Percentiles rank a stretch among this genome's conserved stretches.
Conservation (phyloP, 2,113 vertebrate species). For the Nibea coibor region DNA sequence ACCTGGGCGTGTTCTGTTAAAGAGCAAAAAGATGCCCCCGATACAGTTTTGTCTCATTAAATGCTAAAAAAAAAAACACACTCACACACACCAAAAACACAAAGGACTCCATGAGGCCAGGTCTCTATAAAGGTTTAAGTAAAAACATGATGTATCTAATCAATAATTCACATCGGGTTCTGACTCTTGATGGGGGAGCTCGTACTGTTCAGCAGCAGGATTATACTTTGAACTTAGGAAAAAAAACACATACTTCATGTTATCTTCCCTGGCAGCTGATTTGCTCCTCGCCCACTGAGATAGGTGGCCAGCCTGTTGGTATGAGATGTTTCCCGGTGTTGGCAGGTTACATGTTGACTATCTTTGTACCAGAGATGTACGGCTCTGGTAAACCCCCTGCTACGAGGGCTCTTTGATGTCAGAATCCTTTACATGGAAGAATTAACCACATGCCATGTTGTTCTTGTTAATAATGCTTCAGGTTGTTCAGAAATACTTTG, state of each 20-base stretch:
- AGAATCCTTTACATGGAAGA: constrained; percentile 44
- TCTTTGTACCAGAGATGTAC: constrained; percentile 48
- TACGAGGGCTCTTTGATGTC: constrained; percentile 58
- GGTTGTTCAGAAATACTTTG: constrained; percentile 53
- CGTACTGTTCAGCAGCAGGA: constrained; percentile 41
- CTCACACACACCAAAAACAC: constrained; percentile 12
- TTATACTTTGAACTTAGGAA: constrained; percentile 36
- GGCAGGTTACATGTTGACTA: constrained; percentile 43
- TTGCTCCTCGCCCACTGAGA: constrained; percentile 27
- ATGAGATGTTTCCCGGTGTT: constrained; percentile 32
- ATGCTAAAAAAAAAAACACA: constrained; percentile 5
- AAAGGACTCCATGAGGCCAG: constrained; percentile 10
- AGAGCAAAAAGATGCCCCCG: not conserved
- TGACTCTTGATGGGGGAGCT: constrained; percentile 30
- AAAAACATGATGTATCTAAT: constrained; percentile 52
- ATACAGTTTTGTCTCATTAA: constrained; percentile 27
- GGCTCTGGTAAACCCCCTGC: constrained; percentile 20
- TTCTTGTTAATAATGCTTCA: constrained; percentile 58
- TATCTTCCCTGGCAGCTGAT: constrained; percentile 26
- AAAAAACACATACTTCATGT: constrained; percentile 28
- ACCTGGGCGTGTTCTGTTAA: constrained; percentile 6
- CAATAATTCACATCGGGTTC: constrained; percentile 52
- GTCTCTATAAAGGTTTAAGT: constrained; percentile 29
- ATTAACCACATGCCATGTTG: constrained; percentile 54
- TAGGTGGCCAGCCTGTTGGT: constrained; percentile 15